Evolutionary conservation across 2,113 vertebrate species (phyloP), one percentile per base, ranked within the genome.

Genomic region (Pteropus alecto): DNA sequence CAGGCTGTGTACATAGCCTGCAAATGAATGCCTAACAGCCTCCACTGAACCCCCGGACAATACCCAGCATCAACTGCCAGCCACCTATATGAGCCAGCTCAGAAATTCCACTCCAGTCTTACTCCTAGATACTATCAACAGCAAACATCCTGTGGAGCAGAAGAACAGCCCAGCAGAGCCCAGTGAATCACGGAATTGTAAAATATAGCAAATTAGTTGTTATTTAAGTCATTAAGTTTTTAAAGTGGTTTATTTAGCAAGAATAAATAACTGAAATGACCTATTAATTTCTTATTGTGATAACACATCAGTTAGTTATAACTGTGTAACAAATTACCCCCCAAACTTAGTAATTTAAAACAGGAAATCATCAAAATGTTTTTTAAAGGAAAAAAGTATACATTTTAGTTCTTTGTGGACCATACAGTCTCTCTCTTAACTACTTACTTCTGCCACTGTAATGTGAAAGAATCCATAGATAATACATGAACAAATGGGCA

Each of bases 401-500:
- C 67, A 76, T 87, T 60, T 97, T 38, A 30, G 51, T 70, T 70
- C 22, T 68, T 83, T 65, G n/a, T 68, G 58, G 12, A 63, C 30
- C 33, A 51, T n/a, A 65, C 0, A 61, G 8, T 77, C 13, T 96
- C 83, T 77, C 15, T 77, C 41, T 3, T 28, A 77, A 35, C 15
- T 54, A 61, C 13, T 76, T 71, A 92, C 0, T 26, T 46, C 56
- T 87, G 22, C 26, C 33, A 30, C 2, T 54, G 7, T 38, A 74
- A 30, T 13, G 14, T 33, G 41, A 83, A 78, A 87, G 24, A 63
- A 92, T 30, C 22, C 79, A 83, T 5, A 70, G 46, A 87, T 6
- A 71, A 91, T n/a, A 79, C n/a, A 73, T 35, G 93, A 81, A 95
- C n/a, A 96, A 73, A 92, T 82, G 73, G 16, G 5, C 18, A 92